Base-by-base conservation (phyloP, 2,113 vertebrate genomes). In the Pedionomus torquatus region DNA sequence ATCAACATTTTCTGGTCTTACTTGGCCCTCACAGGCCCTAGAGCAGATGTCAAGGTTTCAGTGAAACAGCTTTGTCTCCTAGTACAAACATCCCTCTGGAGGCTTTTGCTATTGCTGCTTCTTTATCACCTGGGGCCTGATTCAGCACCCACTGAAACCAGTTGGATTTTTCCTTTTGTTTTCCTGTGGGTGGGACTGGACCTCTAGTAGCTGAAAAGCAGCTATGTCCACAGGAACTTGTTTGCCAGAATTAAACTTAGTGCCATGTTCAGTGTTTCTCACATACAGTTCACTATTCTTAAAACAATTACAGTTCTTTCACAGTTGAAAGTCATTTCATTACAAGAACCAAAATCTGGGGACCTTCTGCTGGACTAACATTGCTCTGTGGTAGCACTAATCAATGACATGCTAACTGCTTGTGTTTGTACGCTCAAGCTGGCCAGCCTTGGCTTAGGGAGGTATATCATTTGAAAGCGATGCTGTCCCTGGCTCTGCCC, bases 131-230 rank as follows among this genome's bases (percentile, higher is more conserved):
- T 23, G 21, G 23, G 33, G 44, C 60, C 71, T 46, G 23, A 77
- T 90, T 60, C 66, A 63, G 63, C 39, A 93, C 55, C 88, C 80
- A 60, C 79, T 75, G 80, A 93, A 96, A 63, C 52, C 60, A 68
- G 46, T 24, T 86, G 64, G 41, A 71, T 68, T 89, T 83, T 86
- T 46, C 35, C 39, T 81, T 85, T 77, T 77, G 28, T 76, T 86
- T 63, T 77, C 3, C n/a, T 66, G 43, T 55, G 82, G 63, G 26
- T 60, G 51, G 54, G 80, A 60, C 24, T 78, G 70, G 77, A 64
- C 52, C 54, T 87, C 58, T 77, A 52, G 20, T 51, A 54, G 64
- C 58, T 85, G 64, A 52, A 87, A 83, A 84, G 10, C 39, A 65
- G 65, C 57, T 35, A 26, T 20, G 26, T 30, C 80, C 64, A 31